These are phyloP conservation scores for Cuculus canorus DNA, from an alignment of 2,797 vertebrate species.

Conservation along the genomic window DNA sequence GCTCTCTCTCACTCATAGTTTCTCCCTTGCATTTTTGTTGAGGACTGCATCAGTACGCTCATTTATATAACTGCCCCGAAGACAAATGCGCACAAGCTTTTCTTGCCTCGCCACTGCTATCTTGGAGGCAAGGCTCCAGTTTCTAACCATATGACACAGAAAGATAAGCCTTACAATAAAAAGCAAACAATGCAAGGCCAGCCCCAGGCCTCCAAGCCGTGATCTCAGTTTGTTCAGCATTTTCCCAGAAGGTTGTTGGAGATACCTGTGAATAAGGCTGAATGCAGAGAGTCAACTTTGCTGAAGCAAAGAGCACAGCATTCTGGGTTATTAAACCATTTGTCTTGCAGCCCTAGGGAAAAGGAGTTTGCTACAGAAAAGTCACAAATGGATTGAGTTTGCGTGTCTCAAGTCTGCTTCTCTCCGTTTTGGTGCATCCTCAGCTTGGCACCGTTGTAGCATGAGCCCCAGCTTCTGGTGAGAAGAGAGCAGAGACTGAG, in stretches of 20 bases:
- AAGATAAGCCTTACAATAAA: conserved; percentile 68
- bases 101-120: conserved; percentile 30
- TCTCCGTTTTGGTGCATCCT: not conserved
- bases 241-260: conserved; percentile 38
- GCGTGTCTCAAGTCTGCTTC: not conserved
- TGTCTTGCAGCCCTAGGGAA: conserved; percentile 18
- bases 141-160: conserved; percentile 65
- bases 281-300: conserved; percentile 29
- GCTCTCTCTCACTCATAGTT: not conserved
- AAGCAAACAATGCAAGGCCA: conserved; percentile 61
- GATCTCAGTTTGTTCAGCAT: conserved; percentile 60
- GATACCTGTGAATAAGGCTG: conserved; percentile 23
- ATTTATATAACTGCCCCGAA: conserved; percentile 48
- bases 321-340: conserved; percentile 56
- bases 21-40: not conserved
- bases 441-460: not conserved
- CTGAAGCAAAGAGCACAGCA: conserved; percentile 38
- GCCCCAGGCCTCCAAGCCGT: not conserved
- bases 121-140: conserved; percentile 59
- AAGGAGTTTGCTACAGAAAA: not conserved
- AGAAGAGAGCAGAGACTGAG: not conserved
- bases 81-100: conserved; percentile 40
- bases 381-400: not conserved
- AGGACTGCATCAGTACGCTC: not conserved
- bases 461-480: not conserved